Evolutionary conservation across 2,797 vertebrate species (phyloP), one percentile per base, ranked within the genome.

Genomic region (Moxostoma hubbsi): DNA sequence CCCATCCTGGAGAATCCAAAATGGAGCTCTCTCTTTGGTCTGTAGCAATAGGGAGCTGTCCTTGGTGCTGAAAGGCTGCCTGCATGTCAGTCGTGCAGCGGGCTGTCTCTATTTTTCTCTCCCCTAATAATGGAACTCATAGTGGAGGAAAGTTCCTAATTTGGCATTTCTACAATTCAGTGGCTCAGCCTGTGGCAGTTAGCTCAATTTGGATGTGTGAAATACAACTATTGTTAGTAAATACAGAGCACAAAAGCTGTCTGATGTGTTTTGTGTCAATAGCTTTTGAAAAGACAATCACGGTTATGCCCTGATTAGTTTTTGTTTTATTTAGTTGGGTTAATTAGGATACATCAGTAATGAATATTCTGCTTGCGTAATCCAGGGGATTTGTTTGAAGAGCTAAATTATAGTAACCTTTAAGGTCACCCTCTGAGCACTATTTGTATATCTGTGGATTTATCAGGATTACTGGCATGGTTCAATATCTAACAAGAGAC

Each of bases 31-130:
- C 46, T 49, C 55, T 65, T 64, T 66, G 59, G 73, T 79, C 70
- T 80, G 43, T 57, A 66, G 79, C 81, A 80, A 66, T 49, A 55
- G 81, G 84, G 85, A 85, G 82, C 85, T 88, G 81, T 83, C 81
- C 85, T 83, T 76, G 64, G 74, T 82, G 69, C 83, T 85, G 81
- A 84, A 82, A 73, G 76, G 50, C 75, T 83, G 77, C 73, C 80
- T 75, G 18, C 2, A 12, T 73, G 68, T 84, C 77, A 82, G 72
- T 75, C 36, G 8, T 54, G 66, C 66, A 64, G 47, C 3, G 13
- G 13, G 18, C 73, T 18, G 36, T 51, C 66, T 63, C n/a, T 9
- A 9, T 45, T 64, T 66, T 47, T 47, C 50, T 58, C 13, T 73
- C 51, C 61, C 18, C 77, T 79, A 73, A 79, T 77, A 73, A 82